Evolutionary conservation across 2,888 invertebrate species (phyloP).

Genomic region (Apamea monoglypha): DNA sequence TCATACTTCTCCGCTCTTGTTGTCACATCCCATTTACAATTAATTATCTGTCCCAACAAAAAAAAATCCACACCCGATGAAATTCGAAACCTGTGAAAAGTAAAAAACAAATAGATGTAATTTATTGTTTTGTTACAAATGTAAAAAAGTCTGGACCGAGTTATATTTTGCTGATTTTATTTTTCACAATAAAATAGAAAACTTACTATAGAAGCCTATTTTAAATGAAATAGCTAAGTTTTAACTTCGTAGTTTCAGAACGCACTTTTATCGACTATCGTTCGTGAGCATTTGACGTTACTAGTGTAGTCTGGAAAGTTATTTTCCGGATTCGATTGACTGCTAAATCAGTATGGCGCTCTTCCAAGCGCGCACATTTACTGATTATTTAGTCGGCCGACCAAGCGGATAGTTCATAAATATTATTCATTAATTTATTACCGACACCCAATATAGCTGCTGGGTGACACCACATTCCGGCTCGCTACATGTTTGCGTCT

Average conservation of each 20-base stretch:
- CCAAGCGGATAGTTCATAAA: neutral
- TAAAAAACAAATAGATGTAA: neutral
- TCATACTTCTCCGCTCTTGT: conserved; percentile 66
- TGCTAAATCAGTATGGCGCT: neutral
- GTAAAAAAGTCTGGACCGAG: neutral
- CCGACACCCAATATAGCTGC: too few relatives aligned
- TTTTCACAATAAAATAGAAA: neutral
- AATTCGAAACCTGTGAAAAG: conserved; percentile 50
- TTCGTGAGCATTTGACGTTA: neutral
- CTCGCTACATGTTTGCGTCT: too few relatives aligned
- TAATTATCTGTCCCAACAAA: conserved; percentile 57
- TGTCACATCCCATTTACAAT: conserved; percentile 64
- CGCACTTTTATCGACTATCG: conserved; percentile 45
- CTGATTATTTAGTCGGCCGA: neutral
- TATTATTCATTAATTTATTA: too few relatives aligned
- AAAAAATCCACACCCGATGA: conserved; percentile 62
- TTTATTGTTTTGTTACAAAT: neutral
- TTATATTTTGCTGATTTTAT: neutral
- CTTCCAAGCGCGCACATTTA: neutral
- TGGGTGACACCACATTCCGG: too few relatives aligned
- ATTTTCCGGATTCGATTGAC: neutral
- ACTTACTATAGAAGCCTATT: rapidly evolving
- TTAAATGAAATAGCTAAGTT: neutral
- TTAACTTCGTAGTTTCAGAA: conserved; percentile 40
- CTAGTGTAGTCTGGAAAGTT: conserved; percentile 20